Evolutionary conservation across 2,113 vertebrate genomes (phyloP).

Genomic region (Lota lota): DNA sequence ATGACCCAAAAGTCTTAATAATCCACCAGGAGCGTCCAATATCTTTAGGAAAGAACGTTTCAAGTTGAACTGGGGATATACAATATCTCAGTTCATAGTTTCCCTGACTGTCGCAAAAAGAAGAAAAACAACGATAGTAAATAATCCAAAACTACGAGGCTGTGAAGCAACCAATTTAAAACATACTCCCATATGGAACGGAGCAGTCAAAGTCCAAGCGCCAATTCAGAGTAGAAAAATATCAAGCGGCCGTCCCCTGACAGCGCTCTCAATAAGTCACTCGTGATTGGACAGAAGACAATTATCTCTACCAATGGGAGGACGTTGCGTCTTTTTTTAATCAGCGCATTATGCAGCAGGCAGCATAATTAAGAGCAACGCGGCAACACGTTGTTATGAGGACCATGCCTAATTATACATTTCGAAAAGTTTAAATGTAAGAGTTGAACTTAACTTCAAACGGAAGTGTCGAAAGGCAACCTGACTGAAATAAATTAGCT

Average conservation of each 20-base stretch:
- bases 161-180: slow-evolving; percentile 1
- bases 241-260: slow-evolving; percentile 54
- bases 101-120: background rate
- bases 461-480: too few species aligned
- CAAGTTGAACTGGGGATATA: background rate
- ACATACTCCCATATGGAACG: background rate
- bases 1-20: slow-evolving; percentile 20
- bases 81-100: background rate
- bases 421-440: too few species aligned
- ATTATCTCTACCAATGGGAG: too few species aligned
- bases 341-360: too few species aligned
- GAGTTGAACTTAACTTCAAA: too few species aligned
- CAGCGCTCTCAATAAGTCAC: slow-evolving; percentile 42
- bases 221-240: slow-evolving; percentile 30
- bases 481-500: too few species aligned
- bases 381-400: too few species aligned
- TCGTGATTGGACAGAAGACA: slow-evolving; percentile 51
- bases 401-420: too few species aligned
- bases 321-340: too few species aligned
- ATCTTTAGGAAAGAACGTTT: background rate
- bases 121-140: background rate
- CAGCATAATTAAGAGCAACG: too few species aligned
- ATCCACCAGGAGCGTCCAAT: background rate
- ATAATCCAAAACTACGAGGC: background rate
- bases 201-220: slow-evolving; percentile 12